Evolutionary conservation across 64 coral and sea anemone genomes (phyloP), one percentile per base, ranked within the genome.

Genomic region (Pachyseris speciosa): DNA sequence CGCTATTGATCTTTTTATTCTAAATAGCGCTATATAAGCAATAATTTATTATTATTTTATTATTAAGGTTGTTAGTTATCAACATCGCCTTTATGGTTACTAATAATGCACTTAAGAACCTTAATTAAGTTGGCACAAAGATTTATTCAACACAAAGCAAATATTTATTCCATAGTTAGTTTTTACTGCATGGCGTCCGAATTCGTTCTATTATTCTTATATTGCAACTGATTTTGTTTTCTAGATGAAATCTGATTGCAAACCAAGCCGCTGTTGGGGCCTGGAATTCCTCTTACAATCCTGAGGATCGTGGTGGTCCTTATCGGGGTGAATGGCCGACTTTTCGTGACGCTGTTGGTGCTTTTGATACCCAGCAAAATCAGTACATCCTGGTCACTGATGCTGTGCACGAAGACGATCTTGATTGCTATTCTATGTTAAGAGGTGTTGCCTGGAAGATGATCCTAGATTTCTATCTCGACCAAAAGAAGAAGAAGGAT

Each of bases 371-470:
- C 13, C 39, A 11, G 9, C 37, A 88, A 24, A 90, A 60, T 69
- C 78, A 94, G 38, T 94, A 85, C 31, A 89, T 94, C 25, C 80
- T 94, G 22, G 9, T 86, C 5, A 60, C 87, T 28, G 93, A 89
- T 36, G 26, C 69, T 1, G 49, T 90, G 19, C 29, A 71, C 0
- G 17, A 60, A 5, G 79, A 55, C 4, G 17, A 90, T 10, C 16
- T 86, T 0, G 50, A 90, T 10, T n/a, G 37, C 38, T 70, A 70
- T 24, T 84, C 78, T 0, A 38, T 68, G 3, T 48, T 94, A 50
- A 74, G 41, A 71, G 37, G 55, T 50, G 87, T 94, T 5, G 24
- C 87, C 3, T 94, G 93, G 93, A 94, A 90, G 26, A 86, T 94
- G 69, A 74, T 94, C 1, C 29, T 94, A 5, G 93, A 94, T 42